Base-by-base conservation (phyloP, 2,113 vertebrate genomes). In the Lepus europaeus region DNA sequence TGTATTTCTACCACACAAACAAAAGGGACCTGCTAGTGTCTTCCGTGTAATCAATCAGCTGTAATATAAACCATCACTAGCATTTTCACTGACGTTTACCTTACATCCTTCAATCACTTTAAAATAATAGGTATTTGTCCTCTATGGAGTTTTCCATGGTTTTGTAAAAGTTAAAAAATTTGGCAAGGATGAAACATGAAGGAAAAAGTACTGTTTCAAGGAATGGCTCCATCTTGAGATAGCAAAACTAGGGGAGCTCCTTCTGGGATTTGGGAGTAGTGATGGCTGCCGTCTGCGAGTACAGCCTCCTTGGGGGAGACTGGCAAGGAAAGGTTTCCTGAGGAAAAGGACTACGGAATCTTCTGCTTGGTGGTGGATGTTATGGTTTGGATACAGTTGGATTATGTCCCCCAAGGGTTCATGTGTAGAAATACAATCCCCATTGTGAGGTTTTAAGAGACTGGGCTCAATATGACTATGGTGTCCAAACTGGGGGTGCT, bases 1-100 rank as follows among this genome's bases (percentile, higher is more conserved):
- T 45, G 31, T 14, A 64, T 79, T 94, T 90, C 69, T 25, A 90
- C 96, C 68, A n/a, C 78, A 76, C 16, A 76, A 69, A 19, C 25
- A 61, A 17, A 85, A 89, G 70, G 1, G 12, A 45, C 12, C 4
- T 76, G 33, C 69, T 19, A 70, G 10, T 69, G 45, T 74, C 39
- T 82, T 87, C 7, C 7, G 45, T 6, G 45, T 45, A 45, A 74
- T 87, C 36, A 87, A 13, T 9, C 19, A 88, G 9, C 68, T 88
- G 84, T 83, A 53, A 14, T 69, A 51, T 9, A 83, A 70, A 72
- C 3, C 22, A 78, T 73, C 36, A 74, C 0, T 27, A 61, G 68
- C 25, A 83, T 78, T 87, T 77, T 31, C 31, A 45, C 45, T 45
- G 45, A 80, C 45, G 51, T 64, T 74, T 78, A 16, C 9, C 17